Conservation (phyloP, 2,797 vertebrate genomes). For the Trachops cirrhosus region DNA sequence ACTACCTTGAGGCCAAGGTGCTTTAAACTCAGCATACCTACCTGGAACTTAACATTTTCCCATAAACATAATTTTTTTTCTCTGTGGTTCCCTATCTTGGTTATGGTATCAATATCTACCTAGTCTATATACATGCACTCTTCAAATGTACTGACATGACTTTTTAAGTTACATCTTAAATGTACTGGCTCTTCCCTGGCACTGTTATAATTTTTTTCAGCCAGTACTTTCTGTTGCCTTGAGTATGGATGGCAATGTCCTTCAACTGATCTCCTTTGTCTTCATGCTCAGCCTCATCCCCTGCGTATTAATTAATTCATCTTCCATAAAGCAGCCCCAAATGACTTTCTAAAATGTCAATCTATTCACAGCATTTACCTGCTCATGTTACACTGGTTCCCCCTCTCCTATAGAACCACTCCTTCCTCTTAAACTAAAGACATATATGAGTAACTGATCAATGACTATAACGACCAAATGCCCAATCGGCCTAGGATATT, state of each 20-base stretch:
- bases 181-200: not conserved
- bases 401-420: not conserved
- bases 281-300: not conserved
- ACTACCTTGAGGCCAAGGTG: not conserved
- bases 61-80: not conserved
- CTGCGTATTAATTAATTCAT: not conserved
- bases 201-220: not conserved
- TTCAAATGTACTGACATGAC: not conserved
- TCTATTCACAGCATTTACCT: not conserved
- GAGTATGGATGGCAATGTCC: not conserved
- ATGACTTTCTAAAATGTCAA: not conserved
- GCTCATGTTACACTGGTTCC: not conserved
- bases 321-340: not conserved
- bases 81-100: not conserved
- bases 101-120: not conserved
- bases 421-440: not conserved
- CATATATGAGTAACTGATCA: not conserved
- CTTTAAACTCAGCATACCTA: not conserved
- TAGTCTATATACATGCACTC: not conserved
- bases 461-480: not conserved
- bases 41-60: not conserved
- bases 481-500: not conserved
- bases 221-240: not conserved
- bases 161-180: conserved; percentile 1
- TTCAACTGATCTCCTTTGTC: not conserved